phyloP scores from a whole-genome alignment of 1,140 invertebrate species.

The Calliphora vicina region DNA sequence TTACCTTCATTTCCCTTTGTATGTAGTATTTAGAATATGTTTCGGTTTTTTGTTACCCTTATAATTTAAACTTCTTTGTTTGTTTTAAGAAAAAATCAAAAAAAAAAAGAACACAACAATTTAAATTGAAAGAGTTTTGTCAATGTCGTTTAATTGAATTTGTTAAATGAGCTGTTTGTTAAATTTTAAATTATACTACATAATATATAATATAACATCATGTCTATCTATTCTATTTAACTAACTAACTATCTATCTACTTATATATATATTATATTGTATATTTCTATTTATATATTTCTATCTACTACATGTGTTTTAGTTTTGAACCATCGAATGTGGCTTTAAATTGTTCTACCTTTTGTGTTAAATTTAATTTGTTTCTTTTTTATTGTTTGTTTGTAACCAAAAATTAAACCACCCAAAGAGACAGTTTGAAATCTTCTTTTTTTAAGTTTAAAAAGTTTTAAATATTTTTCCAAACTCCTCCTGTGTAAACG shows the following conservation, averaged over 20 bases:
- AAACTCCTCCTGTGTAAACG: background rate
- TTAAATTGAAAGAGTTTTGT: conserved; percentile 19
- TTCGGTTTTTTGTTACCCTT: background rate
- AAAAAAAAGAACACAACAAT: background rate
- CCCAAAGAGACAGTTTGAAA: background rate
- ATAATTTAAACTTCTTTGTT: background rate
- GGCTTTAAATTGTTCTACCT: background rate
- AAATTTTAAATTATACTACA: background rate
- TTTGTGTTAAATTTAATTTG: background rate
- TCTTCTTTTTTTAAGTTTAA: background rate
- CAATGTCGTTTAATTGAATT: conserved; percentile 24
- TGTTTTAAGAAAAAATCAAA: background rate
- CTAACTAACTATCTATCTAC: background rate
- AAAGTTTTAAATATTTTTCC: background rate
- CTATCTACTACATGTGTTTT: background rate
- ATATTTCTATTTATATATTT: background rate
- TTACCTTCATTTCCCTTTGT: background rate
- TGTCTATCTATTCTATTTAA: background rate
- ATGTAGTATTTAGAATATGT: background rate
- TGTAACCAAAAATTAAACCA: background rate
- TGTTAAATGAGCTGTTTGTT: conserved; percentile 32
- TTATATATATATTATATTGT: background rate
- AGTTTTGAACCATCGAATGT: conserved; percentile 2
- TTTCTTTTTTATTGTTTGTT: background rate
- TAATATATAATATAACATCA: background rate